These are phyloP conservation scores for Chionis minor DNA, from an alignment of 2,113 vertebrate species.

Conservation along the genomic window DNA sequence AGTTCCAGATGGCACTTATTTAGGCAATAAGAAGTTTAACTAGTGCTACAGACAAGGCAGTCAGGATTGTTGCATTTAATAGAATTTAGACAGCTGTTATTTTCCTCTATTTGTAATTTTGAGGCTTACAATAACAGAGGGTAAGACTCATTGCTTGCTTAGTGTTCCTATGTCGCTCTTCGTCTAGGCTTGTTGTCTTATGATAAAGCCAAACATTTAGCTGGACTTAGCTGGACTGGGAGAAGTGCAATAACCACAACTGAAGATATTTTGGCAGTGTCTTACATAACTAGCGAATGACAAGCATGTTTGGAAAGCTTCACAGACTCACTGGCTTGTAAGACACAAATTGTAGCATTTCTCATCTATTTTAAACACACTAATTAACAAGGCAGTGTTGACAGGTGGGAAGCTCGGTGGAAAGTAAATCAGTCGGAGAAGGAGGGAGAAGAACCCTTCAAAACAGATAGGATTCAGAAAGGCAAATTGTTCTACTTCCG, in stretches of 20 bases:
- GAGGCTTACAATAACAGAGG: not conserved
- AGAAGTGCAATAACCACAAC: not conserved
- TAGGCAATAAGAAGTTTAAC: not conserved
- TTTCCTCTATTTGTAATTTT: not conserved
- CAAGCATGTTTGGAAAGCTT: conserved; percentile 7
- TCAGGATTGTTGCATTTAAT: not conserved
- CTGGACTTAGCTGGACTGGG: not conserved
- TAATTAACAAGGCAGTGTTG: not conserved
- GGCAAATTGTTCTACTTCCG: not conserved
- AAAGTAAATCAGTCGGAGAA: not conserved
- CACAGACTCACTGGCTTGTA: not conserved
- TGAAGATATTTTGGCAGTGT: conserved; percentile 23
- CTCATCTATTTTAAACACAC: conserved; percentile 7
- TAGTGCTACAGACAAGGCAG: not conserved
- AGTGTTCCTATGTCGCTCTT: not conserved
- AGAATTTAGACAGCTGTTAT: not conserved
- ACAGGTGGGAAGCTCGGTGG: conserved; percentile 7
- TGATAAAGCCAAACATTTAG: not conserved
- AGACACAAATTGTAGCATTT: not conserved
- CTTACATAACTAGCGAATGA: not conserved
- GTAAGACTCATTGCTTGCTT: not conserved
- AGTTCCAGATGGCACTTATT: not conserved
- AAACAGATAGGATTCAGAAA: not conserved
- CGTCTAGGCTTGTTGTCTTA: not conserved
- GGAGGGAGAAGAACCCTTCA: not conserved